Evolutionary conservation across 2,888 invertebrate genomes (phyloP), one percentile per base, ranked within the genome.

Genomic region (Ophonus ardosiacus): DNA sequence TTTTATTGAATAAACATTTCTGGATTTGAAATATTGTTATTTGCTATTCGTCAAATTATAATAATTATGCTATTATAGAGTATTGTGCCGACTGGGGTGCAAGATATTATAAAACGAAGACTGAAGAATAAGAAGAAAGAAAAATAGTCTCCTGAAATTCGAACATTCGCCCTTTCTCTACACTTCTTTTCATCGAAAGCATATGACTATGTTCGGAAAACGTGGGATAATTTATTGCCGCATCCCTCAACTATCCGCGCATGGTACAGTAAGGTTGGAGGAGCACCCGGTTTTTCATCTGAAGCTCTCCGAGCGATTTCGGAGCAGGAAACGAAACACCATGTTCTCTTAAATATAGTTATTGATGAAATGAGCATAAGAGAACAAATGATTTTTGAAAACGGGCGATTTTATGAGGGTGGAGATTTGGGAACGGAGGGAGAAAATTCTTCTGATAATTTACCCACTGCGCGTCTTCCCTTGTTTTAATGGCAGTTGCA

Each of bases 161-260:
- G 79, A 43, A 79, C 56, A 43, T 79, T 43, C 13, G 79, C 79
- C 4, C 18, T 57, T 15, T 43, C 79, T 15, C 79, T 79, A 10
- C 40, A 79, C 5, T 79, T 43, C 57, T 57, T 17, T 56, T 79
- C 17, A 13, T 18, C 56, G 21, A 43, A 40, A 57, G 79, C 43
- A 51, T 79, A 79, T 56, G 43, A 79, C 3, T 79, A 79, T 17
- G 80, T 85, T 4, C 24, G 85, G 4, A 76, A 40, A 56, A n/a
- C 21, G 10, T 84, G 56, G 56, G 13, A 57, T 24, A 84, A 82
- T 51, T 18, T 82, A 17, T 56, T 82, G 3, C 82, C 82, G 0
- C 82, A 82, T 56, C n/a, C 71, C 5, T 57, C 57, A 13, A 57
- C 57, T 4, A n/a, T 57, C 4, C 10, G 57, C 5, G 6, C 57